These are phyloP conservation scores for Tolmerus cingulatus DNA, from an alignment of 2,888 invertebrate genomes.

Conservation along the genomic window DNA sequence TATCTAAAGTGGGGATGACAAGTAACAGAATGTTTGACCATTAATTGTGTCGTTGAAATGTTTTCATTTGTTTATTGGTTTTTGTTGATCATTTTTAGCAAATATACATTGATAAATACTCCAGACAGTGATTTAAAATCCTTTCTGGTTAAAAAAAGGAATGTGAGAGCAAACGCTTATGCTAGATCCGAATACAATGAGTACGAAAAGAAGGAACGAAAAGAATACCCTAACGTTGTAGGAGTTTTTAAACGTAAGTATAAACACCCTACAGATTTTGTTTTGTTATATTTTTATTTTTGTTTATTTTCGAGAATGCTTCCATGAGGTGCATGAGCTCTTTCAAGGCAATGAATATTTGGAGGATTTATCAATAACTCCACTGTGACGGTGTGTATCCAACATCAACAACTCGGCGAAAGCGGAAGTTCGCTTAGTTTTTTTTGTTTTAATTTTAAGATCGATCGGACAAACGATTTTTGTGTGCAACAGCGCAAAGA, in stretches of 20 bases:
- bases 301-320: not conserved
- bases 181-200: not conserved
- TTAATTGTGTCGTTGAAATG: constrained; percentile 53
- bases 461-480: constrained; percentile 22
- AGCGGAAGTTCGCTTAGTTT: constrained; percentile 4
- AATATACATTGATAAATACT: constrained; percentile 49
- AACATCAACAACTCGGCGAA: not conserved
- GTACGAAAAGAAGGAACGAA: constrained; percentile 11
- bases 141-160: not conserved
- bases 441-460: not conserved
- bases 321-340: constrained; percentile 10
- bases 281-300: not conserved
- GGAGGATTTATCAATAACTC: constrained; percentile 47
- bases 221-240: not conserved
- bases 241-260: not conserved
- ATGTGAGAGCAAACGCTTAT: not conserved
- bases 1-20: constrained; percentile 66
- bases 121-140: constrained; percentile 41
- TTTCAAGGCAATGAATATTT: constrained; percentile 12
- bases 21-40: constrained; percentile 80
- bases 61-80: constrained; percentile 33
- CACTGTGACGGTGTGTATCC: constrained; percentile 2
- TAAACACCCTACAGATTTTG: constrained; percentile 6
- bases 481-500: constrained; percentile 23
- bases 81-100: constrained; percentile 4